phyloP scores from a whole-genome alignment of 2,113 vertebrate species.

The Raja brachyura region DNA sequence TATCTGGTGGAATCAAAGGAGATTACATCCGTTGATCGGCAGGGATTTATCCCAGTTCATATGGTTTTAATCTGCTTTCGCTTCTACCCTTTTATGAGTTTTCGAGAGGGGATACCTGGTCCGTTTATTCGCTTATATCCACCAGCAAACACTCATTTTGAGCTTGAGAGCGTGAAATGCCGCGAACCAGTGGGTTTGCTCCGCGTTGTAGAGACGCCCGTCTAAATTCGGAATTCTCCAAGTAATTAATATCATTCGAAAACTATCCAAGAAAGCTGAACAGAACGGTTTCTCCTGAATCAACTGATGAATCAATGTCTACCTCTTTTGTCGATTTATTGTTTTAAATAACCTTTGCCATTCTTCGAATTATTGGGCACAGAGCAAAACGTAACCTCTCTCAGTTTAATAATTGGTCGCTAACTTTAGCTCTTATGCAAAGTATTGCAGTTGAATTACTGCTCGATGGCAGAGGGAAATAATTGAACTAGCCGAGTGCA shows the following conservation, averaged over 20 bases:
- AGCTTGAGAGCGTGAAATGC: not conserved
- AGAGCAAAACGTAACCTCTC: not conserved
- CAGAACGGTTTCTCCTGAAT: not conserved
- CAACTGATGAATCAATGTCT: not conserved
- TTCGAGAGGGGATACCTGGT: constrained; percentile 47
- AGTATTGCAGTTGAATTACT: not conserved
- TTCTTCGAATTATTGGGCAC: too few relatives aligned
- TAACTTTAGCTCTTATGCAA: not conserved
- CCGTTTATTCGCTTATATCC: constrained; percentile 50
- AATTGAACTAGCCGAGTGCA: too few relatives aligned
- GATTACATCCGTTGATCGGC: constrained; percentile 66
- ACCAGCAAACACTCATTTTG: constrained; percentile 44
- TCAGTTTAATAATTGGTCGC: not conserved
- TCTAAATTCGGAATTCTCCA: not conserved
- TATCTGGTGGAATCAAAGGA: constrained; percentile 67
- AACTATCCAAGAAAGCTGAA: not conserved
- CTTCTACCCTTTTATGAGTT: constrained; percentile 58
- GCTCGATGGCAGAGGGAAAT: not conserved
- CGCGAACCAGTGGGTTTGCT: not conserved
- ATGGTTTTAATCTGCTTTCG: constrained; percentile 70
- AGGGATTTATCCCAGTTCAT: constrained; percentile 67
- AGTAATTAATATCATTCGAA: constrained; percentile 1
- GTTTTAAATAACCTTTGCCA: too few relatives aligned
- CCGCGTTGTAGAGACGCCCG: not conserved
- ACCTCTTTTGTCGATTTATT: not conserved